These are phyloP conservation scores for Eumeta japonica DNA, from an alignment of 1,140 invertebrate species.

Conservation along the genomic window DNA sequence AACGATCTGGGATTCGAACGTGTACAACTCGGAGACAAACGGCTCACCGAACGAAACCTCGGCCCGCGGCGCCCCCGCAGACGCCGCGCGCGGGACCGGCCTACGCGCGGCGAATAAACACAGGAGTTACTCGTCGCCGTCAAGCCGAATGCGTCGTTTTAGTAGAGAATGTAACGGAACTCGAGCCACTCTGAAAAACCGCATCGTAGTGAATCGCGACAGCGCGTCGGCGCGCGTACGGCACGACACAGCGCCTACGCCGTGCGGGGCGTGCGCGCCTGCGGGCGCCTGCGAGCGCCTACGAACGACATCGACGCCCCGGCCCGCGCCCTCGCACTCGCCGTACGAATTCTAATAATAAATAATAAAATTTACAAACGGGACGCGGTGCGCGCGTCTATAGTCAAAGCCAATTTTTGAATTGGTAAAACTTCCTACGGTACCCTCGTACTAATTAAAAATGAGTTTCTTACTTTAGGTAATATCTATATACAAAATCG, in stretches of 20 bases:
- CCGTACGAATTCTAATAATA: not conserved
- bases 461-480: too few relatives aligned
- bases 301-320: not conserved
- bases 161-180: constrained; percentile 47
- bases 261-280: not conserved
- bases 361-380: not conserved
- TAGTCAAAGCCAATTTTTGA: too few relatives aligned
- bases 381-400: too few relatives aligned
- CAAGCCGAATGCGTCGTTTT: constrained; percentile 34
- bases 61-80: not conserved
- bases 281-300: not conserved
- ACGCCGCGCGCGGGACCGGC: constrained; percentile 1
- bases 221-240: constrained; percentile 8
- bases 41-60: not conserved
- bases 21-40: not conserved
- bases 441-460: too few relatives aligned
- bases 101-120: not conserved
- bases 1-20: not conserved
- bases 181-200: constrained; percentile 51
- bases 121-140: too few relatives aligned
- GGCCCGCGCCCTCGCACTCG: constrained; percentile 17
- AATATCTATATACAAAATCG: too few relatives aligned
- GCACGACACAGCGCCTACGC: not conserved
- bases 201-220: constrained; percentile 36
- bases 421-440: constrained; percentile 27